A percentile compares a stretch with the other conserved stretches of the same genome.
Conservation (phyloP, 2,113 vertebrate species). For the Gracilinanus agilis region DNA sequence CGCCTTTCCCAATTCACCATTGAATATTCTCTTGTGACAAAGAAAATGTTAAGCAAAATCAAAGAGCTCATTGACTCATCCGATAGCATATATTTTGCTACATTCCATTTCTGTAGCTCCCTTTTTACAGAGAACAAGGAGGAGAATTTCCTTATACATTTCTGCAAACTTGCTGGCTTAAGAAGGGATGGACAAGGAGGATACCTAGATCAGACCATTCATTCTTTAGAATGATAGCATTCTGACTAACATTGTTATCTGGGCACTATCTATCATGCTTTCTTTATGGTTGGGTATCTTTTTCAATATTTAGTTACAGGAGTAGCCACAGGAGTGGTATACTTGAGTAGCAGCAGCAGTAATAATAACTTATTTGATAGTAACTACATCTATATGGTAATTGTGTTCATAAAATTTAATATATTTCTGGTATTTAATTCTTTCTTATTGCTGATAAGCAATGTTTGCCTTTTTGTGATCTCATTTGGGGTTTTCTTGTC, state of each 20-base stretch:
- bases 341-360: too few species aligned
- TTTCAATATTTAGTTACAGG: neutral
- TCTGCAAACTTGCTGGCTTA: neutral
- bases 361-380: neutral
- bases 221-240: neutral
- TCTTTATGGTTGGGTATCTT: neutral
- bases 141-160: neutral
- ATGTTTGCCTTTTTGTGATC: too few species aligned
- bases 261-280: neutral
- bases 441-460: too few species aligned
- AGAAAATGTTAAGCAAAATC: neutral
- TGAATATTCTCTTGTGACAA: neutral
- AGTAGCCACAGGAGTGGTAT: neutral
- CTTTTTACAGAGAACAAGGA: neutral
- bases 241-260: neutral
- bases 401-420: neutral
- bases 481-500: too few species aligned
- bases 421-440: neutral
- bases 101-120: neutral
- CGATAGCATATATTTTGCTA: neutral
- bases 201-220: neutral
- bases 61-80: neutral
- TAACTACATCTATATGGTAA: neutral
- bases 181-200: too few species aligned
- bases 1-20: neutral